Evolutionary conservation across 2,888 invertebrate species (phyloP).

Genomic region (Fissipunctia ypsillon): DNA sequence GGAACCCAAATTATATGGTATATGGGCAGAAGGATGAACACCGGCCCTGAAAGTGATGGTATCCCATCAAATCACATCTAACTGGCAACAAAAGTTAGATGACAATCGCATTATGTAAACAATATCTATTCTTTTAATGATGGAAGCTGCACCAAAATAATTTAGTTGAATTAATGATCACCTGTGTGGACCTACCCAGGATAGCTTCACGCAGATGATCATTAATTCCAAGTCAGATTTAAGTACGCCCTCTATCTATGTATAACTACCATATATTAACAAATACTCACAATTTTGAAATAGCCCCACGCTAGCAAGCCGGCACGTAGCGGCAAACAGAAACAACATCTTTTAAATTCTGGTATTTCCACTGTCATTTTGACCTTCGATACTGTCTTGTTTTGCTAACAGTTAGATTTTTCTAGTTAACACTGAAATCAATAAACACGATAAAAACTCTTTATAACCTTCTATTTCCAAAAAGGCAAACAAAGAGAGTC

Average conservation of each 20-base stretch:
- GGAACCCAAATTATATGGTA: background rate
- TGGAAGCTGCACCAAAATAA: too few species aligned
- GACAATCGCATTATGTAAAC: too few species aligned
- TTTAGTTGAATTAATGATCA: too few species aligned
- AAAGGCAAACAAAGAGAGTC: background rate
- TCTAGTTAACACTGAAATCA: background rate
- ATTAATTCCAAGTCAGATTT: too few species aligned
- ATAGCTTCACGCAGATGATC: too few species aligned
- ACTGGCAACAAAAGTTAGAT: background rate
- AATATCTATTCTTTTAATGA: too few species aligned
- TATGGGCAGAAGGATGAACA: background rate
- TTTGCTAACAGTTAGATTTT: background rate
- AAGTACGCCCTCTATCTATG: too few species aligned
- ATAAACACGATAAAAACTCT: too few species aligned
- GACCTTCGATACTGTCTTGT: background rate
- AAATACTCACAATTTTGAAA: constrained; percentile 63
- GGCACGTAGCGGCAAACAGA: constrained; percentile 58
- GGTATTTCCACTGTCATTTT: constrained; percentile 49
- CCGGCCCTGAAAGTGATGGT: background rate
- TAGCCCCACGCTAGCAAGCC: constrained; percentile 62
- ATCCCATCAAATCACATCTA: background rate
- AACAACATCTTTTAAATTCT: constrained; percentile 55
- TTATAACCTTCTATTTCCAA: background rate
- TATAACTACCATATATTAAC: background rate
- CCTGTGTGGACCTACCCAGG: too few species aligned